These are phyloP conservation scores for Morone chrysops DNA, from an alignment of 2,113 vertebrate genomes.

Conservation along the genomic window DNA sequence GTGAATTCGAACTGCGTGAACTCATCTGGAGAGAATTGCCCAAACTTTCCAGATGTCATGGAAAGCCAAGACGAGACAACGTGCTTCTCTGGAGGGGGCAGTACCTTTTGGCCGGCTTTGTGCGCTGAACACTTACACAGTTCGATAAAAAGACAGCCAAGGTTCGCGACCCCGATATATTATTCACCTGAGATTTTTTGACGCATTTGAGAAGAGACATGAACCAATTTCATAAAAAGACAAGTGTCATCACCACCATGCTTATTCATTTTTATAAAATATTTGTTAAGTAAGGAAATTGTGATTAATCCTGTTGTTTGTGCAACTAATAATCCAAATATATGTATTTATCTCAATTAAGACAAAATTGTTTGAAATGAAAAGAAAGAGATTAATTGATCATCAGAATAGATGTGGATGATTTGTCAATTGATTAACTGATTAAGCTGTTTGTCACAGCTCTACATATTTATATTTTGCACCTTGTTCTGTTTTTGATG, in stretches of 20 bases:
- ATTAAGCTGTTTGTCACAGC: background rate
- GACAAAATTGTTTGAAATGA: background rate
- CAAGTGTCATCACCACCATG: background rate
- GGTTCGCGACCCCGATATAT: slow-evolving; percentile 74
- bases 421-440: background rate
- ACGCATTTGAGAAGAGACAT: background rate
- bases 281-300: background rate
- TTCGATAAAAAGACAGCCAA: slow-evolving; percentile 76
- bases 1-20: background rate
- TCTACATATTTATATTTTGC: background rate
- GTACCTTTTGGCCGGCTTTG: slow-evolving; percentile 76
- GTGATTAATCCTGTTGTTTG: background rate
- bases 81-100: slow-evolving; percentile 69
- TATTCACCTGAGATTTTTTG: slow-evolving; percentile 46
- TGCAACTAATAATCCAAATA: background rate
- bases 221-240: background rate
- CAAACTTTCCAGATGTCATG: slow-evolving; percentile 35
- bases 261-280: background rate
- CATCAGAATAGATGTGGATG: background rate
- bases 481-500: background rate
- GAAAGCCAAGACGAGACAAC: slow-evolving; percentile 24
- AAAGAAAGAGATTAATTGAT: background rate
- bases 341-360: background rate
- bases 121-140: slow-evolving; percentile 50
- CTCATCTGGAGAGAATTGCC: slow-evolving; percentile 29